Base-by-base conservation (phyloP, 2,888 invertebrate genomes). In the Ochlodes sylvanus region DNA sequence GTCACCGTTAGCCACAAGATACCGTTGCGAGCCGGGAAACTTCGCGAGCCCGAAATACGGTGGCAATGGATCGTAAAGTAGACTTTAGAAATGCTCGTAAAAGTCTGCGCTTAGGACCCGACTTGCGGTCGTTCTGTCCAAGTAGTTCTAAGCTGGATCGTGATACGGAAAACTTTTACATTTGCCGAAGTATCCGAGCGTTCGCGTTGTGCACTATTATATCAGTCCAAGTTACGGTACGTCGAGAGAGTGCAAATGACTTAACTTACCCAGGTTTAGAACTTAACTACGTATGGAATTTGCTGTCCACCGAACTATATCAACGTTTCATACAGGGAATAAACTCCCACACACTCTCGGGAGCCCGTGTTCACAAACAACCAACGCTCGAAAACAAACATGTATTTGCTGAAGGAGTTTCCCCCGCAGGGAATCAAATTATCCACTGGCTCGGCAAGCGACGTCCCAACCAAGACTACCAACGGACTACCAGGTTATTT, bases 61-160 rank as follows among this genome's bases (percentile, higher is more conserved):
- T 47, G 44, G 42, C 61, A 67, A 47, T 67, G 61, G 34, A 34
- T 42, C 55, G 47, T 55, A 67, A 67, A 67, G 66, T 44, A 67
- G 61, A 62, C 61, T 67, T 62, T 55, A 55, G 32, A 67, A 34
- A 12, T 50, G n/a, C 14, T 19, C 41, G 44, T 47, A 58, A n/a
- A 41, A 21, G 38, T 21, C 47, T 52, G 65, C 17, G 56, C 56
- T 64, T 56, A 64, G 52, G 63, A 17, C 15, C 19, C 14, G 10
- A 19, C 27, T 47, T 50, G 57, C 47, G 64, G 57, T 50, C 32
- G 12, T 15, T 58, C 57, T 19, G 27, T 42, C 42, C n/a, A 50
- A 57, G 47, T 57, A 54, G 54, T 54, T 41, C 34, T 58, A 17
- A 17, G 12, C 44, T 58, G 17, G 10, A 10, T 38, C 3, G 38